phyloP scores from a whole-genome alignment of 1,140 invertebrate species.

The Papilio polytes region DNA sequence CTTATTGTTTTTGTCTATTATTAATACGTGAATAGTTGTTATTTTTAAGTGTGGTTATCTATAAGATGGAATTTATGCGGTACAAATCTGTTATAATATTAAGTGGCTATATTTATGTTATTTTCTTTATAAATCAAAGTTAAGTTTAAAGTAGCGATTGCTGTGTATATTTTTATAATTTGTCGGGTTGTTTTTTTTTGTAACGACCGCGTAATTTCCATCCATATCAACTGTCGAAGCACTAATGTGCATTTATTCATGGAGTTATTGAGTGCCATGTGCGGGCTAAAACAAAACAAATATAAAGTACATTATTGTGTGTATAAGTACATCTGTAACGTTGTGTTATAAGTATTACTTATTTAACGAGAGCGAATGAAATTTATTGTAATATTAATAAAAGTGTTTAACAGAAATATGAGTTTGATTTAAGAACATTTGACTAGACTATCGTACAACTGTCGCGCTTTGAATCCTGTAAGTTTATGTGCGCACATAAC shows the following conservation, averaged over 20 bases:
- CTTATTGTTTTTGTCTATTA: constrained; percentile 43
- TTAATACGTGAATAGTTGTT: constrained; percentile 40
- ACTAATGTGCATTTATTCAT: constrained; percentile 44
- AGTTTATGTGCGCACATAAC: too few relatives aligned
- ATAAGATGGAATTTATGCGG: constrained; percentile 31
- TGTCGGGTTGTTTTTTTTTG: constrained; percentile 4
- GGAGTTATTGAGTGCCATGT: constrained; percentile 64
- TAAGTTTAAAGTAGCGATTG: background rate
- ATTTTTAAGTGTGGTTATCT: constrained; percentile 20
- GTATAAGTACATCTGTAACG: constrained; percentile 50
- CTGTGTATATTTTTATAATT: constrained; percentile 13
- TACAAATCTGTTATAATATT: background rate
- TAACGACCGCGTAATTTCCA: constrained; percentile 22
- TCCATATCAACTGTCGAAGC: constrained; percentile 31
- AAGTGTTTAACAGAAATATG: constrained; percentile 52
- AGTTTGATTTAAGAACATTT: constrained; percentile 49
- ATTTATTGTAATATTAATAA: constrained; percentile 59
- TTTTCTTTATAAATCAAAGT: constrained; percentile 12
- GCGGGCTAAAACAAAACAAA: constrained; percentile 62
- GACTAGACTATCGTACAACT: too few relatives aligned
- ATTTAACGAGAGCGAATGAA: constrained; percentile 67
- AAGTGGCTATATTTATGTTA: background rate
- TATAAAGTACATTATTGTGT: constrained; percentile 49
- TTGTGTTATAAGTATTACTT: constrained; percentile 74
- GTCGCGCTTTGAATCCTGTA: too few relatives aligned